Conservation (phyloP, 2,797 vertebrate species). For the Macropodus opercularis region DNA sequence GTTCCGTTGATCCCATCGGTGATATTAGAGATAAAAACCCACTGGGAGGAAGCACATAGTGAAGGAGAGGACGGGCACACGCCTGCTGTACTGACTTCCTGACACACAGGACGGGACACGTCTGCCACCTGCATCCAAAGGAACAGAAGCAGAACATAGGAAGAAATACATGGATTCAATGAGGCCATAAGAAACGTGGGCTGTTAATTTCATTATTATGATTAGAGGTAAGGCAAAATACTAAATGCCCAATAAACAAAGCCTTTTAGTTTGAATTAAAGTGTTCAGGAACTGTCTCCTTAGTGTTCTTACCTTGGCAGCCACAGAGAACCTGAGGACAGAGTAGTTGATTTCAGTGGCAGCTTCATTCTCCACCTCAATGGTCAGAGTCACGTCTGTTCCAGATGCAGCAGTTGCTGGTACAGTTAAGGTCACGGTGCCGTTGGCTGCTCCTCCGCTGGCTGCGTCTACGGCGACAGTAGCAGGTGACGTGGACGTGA, state of each 20-base stretch:
- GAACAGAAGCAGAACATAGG: not conserved
- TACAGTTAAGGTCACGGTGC: conserved; percentile 45
- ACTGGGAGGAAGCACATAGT: conserved; percentile 56
- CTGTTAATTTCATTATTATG: not conserved
- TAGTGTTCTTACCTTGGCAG: conserved; percentile 58
- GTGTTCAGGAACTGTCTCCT: not conserved
- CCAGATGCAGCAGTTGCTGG: conserved; percentile 63
- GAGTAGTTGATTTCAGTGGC: conserved; percentile 68
- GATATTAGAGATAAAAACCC: conserved; percentile 68
- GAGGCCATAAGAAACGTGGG: no score
- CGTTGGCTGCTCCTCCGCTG: conserved; percentile 40
- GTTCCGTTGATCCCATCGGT: conserved; percentile 72
- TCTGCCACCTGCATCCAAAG: conserved; percentile 66
- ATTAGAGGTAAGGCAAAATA: no score
- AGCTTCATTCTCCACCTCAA: conserved; percentile 60
- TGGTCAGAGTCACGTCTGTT: conserved; percentile 72
- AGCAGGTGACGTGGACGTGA: conserved; percentile 9
- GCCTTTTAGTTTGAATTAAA: no score
- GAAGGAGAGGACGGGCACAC: conserved; percentile 52
- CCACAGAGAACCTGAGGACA: conserved; percentile 66
- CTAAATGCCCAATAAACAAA: no score
- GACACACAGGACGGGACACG: conserved; percentile 54
- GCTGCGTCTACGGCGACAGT: conserved; percentile 21
- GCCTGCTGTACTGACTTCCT: conserved; percentile 28
- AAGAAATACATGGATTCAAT: no score